Evolutionary conservation across 2,113 vertebrate species (phyloP), one percentile per base, ranked within the genome.

Genomic region (Anoura caudifer): DNA sequence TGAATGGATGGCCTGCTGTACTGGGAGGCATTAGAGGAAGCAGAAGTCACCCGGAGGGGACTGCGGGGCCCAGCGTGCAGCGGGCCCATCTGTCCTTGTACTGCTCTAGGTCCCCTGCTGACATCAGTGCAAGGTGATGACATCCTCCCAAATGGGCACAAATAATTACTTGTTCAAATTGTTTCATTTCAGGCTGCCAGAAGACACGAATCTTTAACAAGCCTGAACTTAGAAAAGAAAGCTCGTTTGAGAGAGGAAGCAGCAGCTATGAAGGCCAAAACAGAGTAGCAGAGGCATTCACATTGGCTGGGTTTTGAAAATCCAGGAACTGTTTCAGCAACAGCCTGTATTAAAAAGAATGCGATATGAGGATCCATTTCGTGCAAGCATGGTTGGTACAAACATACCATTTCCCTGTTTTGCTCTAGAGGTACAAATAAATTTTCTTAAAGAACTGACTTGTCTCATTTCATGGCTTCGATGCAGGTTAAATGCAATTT

Each of bases 191-290:
- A 99, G 99, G 99, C 99, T 84, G 82, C 65, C 2, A 75, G 95
- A 76, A 98, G 99, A 83, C 90, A 99, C 0, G 99, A 99, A 96
- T 97, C 98, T 52, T 98, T 99, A 92, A 97, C 98, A 0, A 85
- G 8, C 38, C 33, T 97, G 1, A 99, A 99, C 98, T 54, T 99
- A 95, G 98, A 99, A 97, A 99, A 97, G 98, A 99, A 99, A 97
- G 99, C 99, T 54, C 98, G 76, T 16, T 98, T 97, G 98, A 99
- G 86, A 98, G 98, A 91, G 0, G 98, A 98, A 96, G 41, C 90
- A 96, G 41, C 90, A 88, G 81, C 92, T 59, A 2, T 97, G 93
- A 97, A 97, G 28, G 93, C 82, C 95, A 98, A 95, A 94, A 26
- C 96, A 36, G 97, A 98, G 36, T 97, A 96, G 88, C 67, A 47